Base-by-base conservation (phyloP, 1,140 invertebrate species). In the Cataglyphis hispanica region DNA sequence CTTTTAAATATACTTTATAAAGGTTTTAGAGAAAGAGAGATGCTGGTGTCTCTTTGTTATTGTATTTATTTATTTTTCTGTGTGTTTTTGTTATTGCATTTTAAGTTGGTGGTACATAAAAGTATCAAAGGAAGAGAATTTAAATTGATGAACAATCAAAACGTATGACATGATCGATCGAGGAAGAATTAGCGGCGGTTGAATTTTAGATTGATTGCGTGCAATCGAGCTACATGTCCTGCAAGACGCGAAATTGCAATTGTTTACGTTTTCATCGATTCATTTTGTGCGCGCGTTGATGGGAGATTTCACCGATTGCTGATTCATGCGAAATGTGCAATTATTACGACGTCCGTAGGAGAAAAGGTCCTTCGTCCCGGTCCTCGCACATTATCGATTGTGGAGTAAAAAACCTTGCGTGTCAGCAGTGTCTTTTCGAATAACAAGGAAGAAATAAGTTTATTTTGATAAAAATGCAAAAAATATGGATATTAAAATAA, bases 271-370 rank as follows among this genome's bases (percentile, higher is more conserved):
- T 53, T 37, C 22, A 34, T 22, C 60, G 8, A 40, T 61, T 2
- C 40, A 67, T 8, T 66, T 66, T 50, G 43, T n/a, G 8, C 37
- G 31, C 27, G 22, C 76, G 31, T 22, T 31, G 76, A 80, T 40
- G 31, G 16, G 43, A 80, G 16, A 80, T 80, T 50, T 67, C 53
- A 67, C 16, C 22, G 63, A 78, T 78, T 78, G 66, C 78, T 60
- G 67, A 83, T 74, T 25, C 27, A 16, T n/a, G 37, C 22, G 50
- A 80, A 80, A 80, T 34, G 77, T 83, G 78, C 78, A 83, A 83
- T 83, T 83, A 56, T 81, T 72, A 84, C 31, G 67, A 75, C 25
- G 67, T 86, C 69, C 46, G 72, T 69, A 69, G 22, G 72, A 84
- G 56, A 25, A 25, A 86, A 67, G 34, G n/a, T 81, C 43, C 46